These are phyloP conservation scores for Plotosus lineatus DNA, from an alignment of 2,113 vertebrate genomes.

Conservation along the genomic window DNA sequence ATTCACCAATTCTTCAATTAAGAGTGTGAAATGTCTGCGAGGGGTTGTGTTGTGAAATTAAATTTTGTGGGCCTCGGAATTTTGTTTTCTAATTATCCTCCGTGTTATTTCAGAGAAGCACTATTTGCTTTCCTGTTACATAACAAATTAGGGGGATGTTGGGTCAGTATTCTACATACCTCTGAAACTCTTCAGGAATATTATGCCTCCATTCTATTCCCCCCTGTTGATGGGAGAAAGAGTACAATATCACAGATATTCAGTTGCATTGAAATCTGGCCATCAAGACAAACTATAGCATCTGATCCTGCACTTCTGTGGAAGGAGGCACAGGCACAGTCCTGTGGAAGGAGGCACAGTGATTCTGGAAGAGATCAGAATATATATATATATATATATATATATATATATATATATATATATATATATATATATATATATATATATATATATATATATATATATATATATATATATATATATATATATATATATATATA, in stretches of 20 bases:
- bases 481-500: no score
- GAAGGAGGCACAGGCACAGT: no score
- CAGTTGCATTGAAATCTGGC: no score
- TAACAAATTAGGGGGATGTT: no score
- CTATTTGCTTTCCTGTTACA: no score
- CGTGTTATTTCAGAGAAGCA: no score
- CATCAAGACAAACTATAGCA: background rate
- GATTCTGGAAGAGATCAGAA: no score
- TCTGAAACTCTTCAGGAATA: background rate
- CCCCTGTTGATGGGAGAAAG: background rate
- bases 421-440: no score
- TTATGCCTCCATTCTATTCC: background rate
- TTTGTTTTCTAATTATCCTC: background rate
- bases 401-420: no score
- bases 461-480: no score
- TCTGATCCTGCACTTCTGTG: background rate
- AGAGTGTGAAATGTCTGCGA: slow-evolving; percentile 37
- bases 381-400: background rate
- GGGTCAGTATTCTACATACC: background rate
- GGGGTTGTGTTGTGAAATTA: slow-evolving; percentile 53
- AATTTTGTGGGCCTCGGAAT: slow-evolving; percentile 13
- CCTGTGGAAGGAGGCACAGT: background rate
- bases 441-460: no score
- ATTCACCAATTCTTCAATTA: slow-evolving; percentile 58
- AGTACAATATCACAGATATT: background rate